Evolutionary conservation across 2,888 invertebrate species (phyloP).

Genomic region (Campoplex nolae): DNA sequence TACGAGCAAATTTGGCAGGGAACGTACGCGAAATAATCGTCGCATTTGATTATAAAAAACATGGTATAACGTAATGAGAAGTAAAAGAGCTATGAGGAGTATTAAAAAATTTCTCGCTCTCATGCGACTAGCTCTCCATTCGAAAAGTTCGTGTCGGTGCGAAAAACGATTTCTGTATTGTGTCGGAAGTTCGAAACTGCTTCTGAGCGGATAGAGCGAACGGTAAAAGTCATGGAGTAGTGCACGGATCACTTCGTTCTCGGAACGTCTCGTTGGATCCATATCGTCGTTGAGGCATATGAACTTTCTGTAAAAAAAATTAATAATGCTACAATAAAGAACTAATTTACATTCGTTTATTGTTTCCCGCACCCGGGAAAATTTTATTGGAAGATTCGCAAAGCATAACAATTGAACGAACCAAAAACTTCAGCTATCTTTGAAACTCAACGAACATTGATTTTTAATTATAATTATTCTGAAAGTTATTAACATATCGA

Average conservation of each 20-base stretch:
- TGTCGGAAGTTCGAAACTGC: constrained; percentile 90
- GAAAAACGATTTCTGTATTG: constrained; percentile 90
- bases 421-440: too few relatives aligned
- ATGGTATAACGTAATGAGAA: constrained; percentile 80
- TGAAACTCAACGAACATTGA: too few relatives aligned
- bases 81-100: constrained; percentile 76
- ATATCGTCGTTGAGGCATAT: constrained; percentile 93
- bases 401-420: too few relatives aligned
- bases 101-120: constrained; percentile 81
- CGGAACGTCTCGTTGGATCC: constrained; percentile 87
- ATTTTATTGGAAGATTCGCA: too few relatives aligned
- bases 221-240: constrained; percentile 91
- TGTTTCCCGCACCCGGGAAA: too few relatives aligned
- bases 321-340: neutral
- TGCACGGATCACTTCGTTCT: constrained; percentile 89
- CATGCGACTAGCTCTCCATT: constrained; percentile 86
- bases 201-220: constrained; percentile 89
- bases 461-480: too few relatives aligned
- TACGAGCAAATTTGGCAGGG: constrained; percentile 73
- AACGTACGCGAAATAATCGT: constrained; percentile 74
- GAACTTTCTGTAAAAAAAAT: constrained; percentile 88
- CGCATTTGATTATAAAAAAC: constrained; percentile 80
- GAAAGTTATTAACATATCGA: too few relatives aligned
- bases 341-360: too few relatives aligned
- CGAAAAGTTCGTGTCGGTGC: constrained; percentile 86